These are phyloP conservation scores for Danio aesculapii DNA, from an alignment of 2,797 vertebrate genomes.

Conservation along the genomic window DNA sequence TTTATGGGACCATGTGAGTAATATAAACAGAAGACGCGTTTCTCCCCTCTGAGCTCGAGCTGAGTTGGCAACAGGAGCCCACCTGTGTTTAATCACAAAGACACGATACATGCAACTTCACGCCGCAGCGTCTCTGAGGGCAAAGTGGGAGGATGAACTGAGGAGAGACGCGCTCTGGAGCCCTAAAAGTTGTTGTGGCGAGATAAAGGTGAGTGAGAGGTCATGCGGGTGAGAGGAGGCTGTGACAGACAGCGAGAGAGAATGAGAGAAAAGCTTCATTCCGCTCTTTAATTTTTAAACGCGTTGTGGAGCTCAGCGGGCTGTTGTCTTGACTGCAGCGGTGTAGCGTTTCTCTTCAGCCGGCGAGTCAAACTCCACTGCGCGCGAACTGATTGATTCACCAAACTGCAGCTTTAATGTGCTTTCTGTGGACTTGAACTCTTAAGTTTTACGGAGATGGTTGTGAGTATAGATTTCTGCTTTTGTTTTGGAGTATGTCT, in stretches of 20 bases:
- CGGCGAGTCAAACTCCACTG: slow-evolving; percentile 24
- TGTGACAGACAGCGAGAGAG: slow-evolving; percentile 56
- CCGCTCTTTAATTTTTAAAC: slow-evolving; percentile 85
- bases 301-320: slow-evolving; percentile 79
- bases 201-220: slow-evolving; percentile 37
- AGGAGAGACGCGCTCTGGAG: slow-evolving; percentile 15
- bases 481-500: not conserved
- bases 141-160: slow-evolving; percentile 30
- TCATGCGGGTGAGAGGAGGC: slow-evolving; percentile 5
- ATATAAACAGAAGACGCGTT: slow-evolving; percentile 52
- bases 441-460: not conserved
- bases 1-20: slow-evolving; percentile 49
- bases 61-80: slow-evolving; percentile 26
- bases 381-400: slow-evolving; percentile 55
- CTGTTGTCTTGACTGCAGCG: slow-evolving; percentile 76
- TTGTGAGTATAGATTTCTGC: slow-evolving; percentile 47
- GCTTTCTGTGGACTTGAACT: slow-evolving; percentile 10
- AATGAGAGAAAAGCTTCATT: slow-evolving; percentile 73
- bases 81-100: slow-evolving; percentile 36
- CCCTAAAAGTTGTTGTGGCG: not conserved
- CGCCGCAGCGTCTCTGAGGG: not conserved
- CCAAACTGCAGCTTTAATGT: not conserved
- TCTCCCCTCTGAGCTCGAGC: slow-evolving; percentile 14
- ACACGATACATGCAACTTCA: slow-evolving; percentile 39
- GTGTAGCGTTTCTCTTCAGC: slow-evolving; percentile 64